Base-by-base conservation (phyloP, 1,140 invertebrate genomes). In the Papilio aristodemus region DNA sequence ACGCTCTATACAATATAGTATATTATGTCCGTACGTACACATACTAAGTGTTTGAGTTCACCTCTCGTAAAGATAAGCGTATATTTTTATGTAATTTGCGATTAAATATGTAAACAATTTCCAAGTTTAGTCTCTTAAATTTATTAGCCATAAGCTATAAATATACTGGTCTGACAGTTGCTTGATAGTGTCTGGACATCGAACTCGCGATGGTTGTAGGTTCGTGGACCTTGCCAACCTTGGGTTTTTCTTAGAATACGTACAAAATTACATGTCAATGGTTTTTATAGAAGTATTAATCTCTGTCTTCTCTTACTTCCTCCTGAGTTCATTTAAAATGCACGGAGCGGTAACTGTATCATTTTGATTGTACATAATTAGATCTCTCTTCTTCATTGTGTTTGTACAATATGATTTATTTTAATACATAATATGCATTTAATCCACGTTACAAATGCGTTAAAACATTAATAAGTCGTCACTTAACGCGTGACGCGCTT, bases 1-100 rank as follows among this genome's bases (percentile, higher is more conserved):
- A 78, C 58, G 74, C 69, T 72, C 8, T 54, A 54, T 4, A 54
- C 46, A 54, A 25, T 22, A 50, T 3, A 50, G 6, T 83, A 77
- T 77, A 72, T 70, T 67, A 36, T 69, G 68, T 69, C 17, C 57
- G 36, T 60, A 70, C 54, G 50, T 63, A 67, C 17, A 25, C 37
- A 68, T 58, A 67, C 14, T n/a, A 60, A n/a, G 36, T 63, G 9
- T 63, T 11, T 50, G 25, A 32, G 25, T 62, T 62, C 32, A 62
- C 59, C 14, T 37, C 59, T 39, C 36, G 36, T 62, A 22, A 62
- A 60, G 25, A 60, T 37, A 32, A 62, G 59, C 38, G 14, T 10
- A 36, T 62, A 62, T 62, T 62, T 62, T 62, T 63, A 62, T 74
- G 39, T 69, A 64, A 62, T 64, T 62, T 62, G 32, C 36, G 36